A percentile compares a stretch with the other conserved stretches of the same genome.
Conservation (phyloP, 2,888 invertebrate genomes). For the Euphydryas editha region DNA sequence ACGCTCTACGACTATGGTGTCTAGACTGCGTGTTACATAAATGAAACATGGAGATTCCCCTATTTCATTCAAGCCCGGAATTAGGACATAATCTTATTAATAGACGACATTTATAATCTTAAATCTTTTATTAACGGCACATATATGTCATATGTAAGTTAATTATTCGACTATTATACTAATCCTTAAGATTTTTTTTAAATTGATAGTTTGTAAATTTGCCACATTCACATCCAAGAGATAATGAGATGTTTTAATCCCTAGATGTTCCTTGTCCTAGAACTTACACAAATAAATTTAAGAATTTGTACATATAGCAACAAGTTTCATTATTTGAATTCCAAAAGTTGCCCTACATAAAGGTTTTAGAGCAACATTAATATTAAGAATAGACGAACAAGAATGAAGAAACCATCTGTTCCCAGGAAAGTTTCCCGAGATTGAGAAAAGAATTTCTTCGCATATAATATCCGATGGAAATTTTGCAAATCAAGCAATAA, state of each 20-base stretch:
- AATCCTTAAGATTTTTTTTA: too few relatives aligned
- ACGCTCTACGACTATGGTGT: conserved; percentile 31
- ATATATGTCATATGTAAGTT: background rate
- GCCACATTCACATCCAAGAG: too few relatives aligned
- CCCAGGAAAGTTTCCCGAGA: conserved; percentile 28
- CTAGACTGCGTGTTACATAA: conserved; percentile 35
- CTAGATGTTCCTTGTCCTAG: background rate
- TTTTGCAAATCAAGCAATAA: background rate
- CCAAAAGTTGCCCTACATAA: conserved; percentile 34
- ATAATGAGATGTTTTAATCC: too few relatives aligned
- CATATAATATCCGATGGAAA: conserved; percentile 5
- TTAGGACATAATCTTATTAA: background rate
- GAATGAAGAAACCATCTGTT: conserved; percentile 30
- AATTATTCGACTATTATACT: background rate
- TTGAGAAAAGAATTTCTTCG: conserved; percentile 24
- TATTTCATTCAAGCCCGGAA: conserved; percentile 16
- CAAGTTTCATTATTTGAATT: conserved; percentile 44
- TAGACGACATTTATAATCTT: background rate
- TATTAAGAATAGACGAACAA: conserved; percentile 21
- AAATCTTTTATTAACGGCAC: background rate
- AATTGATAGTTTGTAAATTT: too few relatives aligned
- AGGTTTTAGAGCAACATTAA: conserved; percentile 34
- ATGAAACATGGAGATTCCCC: conserved; percentile 13
- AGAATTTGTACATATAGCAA: background rate
- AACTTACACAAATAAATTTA: conserved; percentile 6